Percentiles rank a stretch among this genome's conserved stretches.
Conservation (phyloP, 2,888 invertebrate species). For the Sceliomorpha sp. region DNA sequence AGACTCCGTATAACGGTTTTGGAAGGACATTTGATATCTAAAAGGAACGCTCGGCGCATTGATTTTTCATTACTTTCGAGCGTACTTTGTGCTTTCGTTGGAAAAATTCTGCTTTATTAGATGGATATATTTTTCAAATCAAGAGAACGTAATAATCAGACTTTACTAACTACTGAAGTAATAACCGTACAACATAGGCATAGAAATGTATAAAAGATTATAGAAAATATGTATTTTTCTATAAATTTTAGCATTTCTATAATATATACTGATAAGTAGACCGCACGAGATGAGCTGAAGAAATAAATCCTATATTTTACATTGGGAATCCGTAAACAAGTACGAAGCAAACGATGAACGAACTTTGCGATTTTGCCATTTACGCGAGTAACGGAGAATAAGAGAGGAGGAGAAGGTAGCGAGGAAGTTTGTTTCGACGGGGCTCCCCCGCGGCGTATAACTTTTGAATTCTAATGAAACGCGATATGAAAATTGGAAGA, state of each 20-base stretch:
- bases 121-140: constrained; percentile 23
- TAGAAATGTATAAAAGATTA: constrained; percentile 57
- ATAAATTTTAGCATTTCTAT: constrained; percentile 55
- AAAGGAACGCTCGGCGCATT: no score
- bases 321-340: constrained; percentile 36
- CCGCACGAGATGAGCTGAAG: constrained; percentile 43
- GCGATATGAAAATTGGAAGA: constrained; percentile 33
- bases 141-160: constrained; percentile 8
- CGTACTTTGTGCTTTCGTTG: no score
- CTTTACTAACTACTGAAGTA: constrained; percentile 4
- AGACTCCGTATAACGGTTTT: no score
- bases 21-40: no score
- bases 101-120: constrained; percentile 13
- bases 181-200: constrained; percentile 45
- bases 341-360: no score
- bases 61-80: no score
- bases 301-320: constrained; percentile 45
- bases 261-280: constrained; percentile 40
- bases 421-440: no score
- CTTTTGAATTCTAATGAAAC: constrained; percentile 52
- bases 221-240: constrained; percentile 55
- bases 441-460: constrained; percentile 52
- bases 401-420: neutral
- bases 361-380: constrained; percentile 46
- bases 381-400: neutral